A percentile compares a stretch with the other conserved stretches of the same genome.
Evolutionary conservation across 2,113 vertebrate species (phyloP).

Genomic region (Polypterus senegalus): DNA sequence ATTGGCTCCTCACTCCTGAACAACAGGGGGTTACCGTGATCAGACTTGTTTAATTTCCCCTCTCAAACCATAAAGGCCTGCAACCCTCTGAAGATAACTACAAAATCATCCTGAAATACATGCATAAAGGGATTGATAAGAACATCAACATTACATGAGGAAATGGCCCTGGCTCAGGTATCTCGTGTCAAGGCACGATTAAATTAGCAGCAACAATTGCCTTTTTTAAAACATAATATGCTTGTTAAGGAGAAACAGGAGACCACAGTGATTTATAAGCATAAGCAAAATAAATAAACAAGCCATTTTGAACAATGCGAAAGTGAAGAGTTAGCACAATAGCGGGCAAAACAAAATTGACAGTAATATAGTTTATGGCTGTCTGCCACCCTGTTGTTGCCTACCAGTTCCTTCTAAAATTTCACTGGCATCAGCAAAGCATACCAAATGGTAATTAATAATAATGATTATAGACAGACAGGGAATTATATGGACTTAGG

Average conservation of each 20-base stretch:
- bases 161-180: too few relatives aligned
- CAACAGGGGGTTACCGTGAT: too few relatives aligned
- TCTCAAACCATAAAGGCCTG: too few relatives aligned
- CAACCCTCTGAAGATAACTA: too few relatives aligned
- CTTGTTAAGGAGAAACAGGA: constrained; percentile 6
- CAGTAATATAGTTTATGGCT: constrained; percentile 11
- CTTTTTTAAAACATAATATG: neutral
- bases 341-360: constrained; percentile 10
- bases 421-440: constrained; percentile 11
- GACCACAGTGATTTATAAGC: neutral
- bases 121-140: too few relatives aligned
- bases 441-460: constrained; percentile 17
- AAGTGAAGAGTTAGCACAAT: neutral
- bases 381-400: constrained; percentile 4
- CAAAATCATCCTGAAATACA: too few relatives aligned
- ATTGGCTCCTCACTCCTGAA: too few relatives aligned
- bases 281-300: constrained; percentile 1
- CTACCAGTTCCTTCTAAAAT: constrained; percentile 10
- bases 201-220: neutral
- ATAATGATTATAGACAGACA: constrained; percentile 12
- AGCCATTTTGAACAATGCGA: constrained; percentile 6
- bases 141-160: too few relatives aligned
- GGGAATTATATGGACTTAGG: neutral
- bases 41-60: too few relatives aligned
- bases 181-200: too few relatives aligned